Percentiles rank a stretch among this genome's conserved stretches.
These are phyloP conservation scores for Erpornis zantholeuca DNA, from an alignment of 2,113 vertebrate species.

Conservation along the genomic window DNA sequence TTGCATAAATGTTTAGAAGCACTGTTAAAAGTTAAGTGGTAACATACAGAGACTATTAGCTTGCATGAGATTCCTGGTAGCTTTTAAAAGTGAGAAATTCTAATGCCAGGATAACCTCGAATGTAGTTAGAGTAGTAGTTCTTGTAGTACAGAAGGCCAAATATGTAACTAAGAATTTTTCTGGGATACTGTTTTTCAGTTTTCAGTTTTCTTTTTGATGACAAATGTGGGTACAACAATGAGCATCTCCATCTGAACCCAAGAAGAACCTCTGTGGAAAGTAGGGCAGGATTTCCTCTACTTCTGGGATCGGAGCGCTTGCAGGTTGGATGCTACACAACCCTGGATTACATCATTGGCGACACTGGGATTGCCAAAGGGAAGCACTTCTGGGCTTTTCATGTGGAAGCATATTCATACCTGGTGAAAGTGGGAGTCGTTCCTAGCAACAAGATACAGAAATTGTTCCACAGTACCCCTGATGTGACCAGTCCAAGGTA, in stretches of 20 bases:
- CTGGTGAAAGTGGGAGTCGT: conserved; percentile 94
- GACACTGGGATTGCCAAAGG: conserved; percentile 89
- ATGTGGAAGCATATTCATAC: conserved; percentile 87
- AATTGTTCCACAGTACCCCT: conserved; percentile 90
- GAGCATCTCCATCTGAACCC: conserved; percentile 86
- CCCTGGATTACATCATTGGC: conserved; percentile 91
- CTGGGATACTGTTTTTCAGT: conserved; percentile 69
- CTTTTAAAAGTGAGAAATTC: not conserved
- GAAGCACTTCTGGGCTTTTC: conserved; percentile 94
- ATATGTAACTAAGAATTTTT: not conserved
- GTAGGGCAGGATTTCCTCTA: conserved; percentile 84
- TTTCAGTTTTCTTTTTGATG: conserved; percentile 92
- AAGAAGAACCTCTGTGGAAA: conserved; percentile 86
- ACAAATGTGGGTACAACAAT: conserved; percentile 90
- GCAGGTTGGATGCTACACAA: conserved; percentile 87
- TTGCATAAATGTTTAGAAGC: not conserved
- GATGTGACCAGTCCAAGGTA: conserved; percentile 93
- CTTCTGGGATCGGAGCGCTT: conserved; percentile 88
- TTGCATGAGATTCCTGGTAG: not conserved
- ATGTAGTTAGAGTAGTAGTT: too few relatives aligned
- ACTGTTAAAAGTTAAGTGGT: not conserved
- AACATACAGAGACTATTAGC: not conserved
- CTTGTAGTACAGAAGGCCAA: not conserved
- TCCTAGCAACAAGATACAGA: conserved; percentile 86
- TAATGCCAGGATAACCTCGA: not conserved